These are phyloP conservation scores for Idaea dimidiata DNA, from an alignment of 2,888 invertebrate species.

Conservation along the genomic window DNA sequence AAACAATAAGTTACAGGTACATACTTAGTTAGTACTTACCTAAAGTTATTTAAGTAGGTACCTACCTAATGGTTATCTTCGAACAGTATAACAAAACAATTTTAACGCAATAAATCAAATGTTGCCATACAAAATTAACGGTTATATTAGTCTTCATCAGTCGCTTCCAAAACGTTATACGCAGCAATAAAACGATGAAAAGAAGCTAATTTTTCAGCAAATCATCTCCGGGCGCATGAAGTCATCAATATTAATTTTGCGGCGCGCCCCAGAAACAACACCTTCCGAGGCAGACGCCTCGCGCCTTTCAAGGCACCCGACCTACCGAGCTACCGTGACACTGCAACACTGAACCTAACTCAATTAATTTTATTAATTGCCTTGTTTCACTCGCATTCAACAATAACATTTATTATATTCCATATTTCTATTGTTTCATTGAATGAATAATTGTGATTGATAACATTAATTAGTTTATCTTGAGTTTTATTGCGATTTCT, in stretches of 20 bases:
- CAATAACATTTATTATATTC: slow-evolving; percentile 35
- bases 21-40: slow-evolving; percentile 41
- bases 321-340: slow-evolving; percentile 52
- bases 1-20: background rate
- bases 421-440: background rate
- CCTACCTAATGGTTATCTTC: slow-evolving; percentile 16
- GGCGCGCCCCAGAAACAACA: slow-evolving; percentile 77
- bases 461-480: background rate
- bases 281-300: slow-evolving; percentile 61
- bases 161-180: slow-evolving; percentile 55
- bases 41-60: background rate
- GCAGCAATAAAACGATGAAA: slow-evolving; percentile 77
- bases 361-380: slow-evolving; percentile 76
- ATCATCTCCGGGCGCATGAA: slow-evolving; percentile 77
- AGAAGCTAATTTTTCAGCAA: slow-evolving; percentile 79
- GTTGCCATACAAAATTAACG: slow-evolving; percentile 73
- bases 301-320: slow-evolving; percentile 70
- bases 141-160: slow-evolving; percentile 78
- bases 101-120: slow-evolving; percentile 46
- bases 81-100: slow-evolving; percentile 49
- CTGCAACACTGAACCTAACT: slow-evolving; percentile 53
- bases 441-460: background rate
- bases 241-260: slow-evolving; percentile 80
- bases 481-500: background rate
- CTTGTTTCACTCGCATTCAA: slow-evolving; percentile 60